Evolutionary conservation across 2,113 vertebrate genomes (phyloP).

Genomic region (Meleagris gallopavo): DNA sequence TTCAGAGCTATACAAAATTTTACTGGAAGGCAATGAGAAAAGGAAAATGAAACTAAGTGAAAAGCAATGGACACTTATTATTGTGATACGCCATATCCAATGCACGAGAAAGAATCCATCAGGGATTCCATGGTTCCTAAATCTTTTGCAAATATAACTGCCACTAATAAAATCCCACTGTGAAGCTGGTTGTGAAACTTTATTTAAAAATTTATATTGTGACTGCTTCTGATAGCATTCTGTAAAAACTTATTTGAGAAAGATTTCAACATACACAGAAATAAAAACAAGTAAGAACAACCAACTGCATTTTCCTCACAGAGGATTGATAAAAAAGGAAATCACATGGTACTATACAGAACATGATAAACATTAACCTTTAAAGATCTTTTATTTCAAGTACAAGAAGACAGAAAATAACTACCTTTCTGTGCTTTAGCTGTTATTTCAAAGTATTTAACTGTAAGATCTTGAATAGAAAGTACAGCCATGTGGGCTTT

Average conservation of each 20-base stretch:
- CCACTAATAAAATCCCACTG: neutral
- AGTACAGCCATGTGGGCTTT: conserved; percentile 94
- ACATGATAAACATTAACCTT: neutral
- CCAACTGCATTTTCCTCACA: neutral
- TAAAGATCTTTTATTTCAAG: neutral
- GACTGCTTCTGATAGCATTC: neutral
- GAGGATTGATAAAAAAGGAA: neutral
- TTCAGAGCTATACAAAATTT: neutral
- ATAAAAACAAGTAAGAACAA: neutral
- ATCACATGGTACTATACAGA: neutral
- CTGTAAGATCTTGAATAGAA: conserved; percentile 96
- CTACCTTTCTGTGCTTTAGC: conserved; percentile 95
- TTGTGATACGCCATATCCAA: neutral
- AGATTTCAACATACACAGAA: neutral
- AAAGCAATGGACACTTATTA: neutral
- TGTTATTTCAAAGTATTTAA: conserved; percentile 98
- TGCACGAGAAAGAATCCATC: neutral
- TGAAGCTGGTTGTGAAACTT: neutral
- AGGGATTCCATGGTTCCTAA: neutral
- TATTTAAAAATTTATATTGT: neutral
- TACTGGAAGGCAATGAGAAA: neutral
- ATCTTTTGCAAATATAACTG: neutral
- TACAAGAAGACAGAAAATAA: neutral
- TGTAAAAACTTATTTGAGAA: neutral
- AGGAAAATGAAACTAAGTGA: neutral